Evolutionary conservation across 2,113 vertebrate species (phyloP).

Genomic region (Catharus fuscescens): DNA sequence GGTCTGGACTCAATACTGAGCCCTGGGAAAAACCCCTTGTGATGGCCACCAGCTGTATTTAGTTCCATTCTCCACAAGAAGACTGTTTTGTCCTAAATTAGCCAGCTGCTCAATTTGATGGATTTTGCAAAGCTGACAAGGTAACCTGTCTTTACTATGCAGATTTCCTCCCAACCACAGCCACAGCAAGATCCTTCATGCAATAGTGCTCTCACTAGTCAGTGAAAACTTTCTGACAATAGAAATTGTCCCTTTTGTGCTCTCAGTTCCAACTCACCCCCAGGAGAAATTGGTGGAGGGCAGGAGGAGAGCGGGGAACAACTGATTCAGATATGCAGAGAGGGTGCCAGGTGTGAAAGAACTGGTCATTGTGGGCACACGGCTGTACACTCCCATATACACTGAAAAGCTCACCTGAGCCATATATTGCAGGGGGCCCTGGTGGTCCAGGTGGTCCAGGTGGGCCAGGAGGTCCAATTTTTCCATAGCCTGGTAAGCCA

Average conservation of each 20-base stretch:
- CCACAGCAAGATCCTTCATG: neutral
- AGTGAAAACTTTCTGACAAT: neutral
- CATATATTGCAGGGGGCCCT: conserved; percentile 74
- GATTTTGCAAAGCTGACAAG: neutral
- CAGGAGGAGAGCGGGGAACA: neutral
- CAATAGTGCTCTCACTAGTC: neutral
- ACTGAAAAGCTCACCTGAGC: conserved; percentile 75
- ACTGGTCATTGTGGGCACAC: rapidly evolving
- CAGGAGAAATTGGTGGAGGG: neutral
- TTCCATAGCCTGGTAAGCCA: conserved; percentile 87
- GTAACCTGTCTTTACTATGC: neutral
- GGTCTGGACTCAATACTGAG: neutral
- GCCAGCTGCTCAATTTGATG: neutral
- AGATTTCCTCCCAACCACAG: neutral
- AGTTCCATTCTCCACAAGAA: neutral
- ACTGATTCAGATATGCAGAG: neutral
- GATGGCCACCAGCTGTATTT: neutral
- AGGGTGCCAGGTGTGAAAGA: neutral
- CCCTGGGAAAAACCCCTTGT: neutral
- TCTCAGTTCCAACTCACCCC: neutral
- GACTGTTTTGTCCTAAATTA: neutral
- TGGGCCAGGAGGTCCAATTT: conserved; percentile 83
- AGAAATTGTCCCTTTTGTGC: neutral
- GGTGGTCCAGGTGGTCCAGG: conserved; percentile 79
- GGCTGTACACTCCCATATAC: rapidly evolving